Evolutionary conservation across 2,888 invertebrate species (phyloP).

Genomic region (Sarcophaga variegata): DNA sequence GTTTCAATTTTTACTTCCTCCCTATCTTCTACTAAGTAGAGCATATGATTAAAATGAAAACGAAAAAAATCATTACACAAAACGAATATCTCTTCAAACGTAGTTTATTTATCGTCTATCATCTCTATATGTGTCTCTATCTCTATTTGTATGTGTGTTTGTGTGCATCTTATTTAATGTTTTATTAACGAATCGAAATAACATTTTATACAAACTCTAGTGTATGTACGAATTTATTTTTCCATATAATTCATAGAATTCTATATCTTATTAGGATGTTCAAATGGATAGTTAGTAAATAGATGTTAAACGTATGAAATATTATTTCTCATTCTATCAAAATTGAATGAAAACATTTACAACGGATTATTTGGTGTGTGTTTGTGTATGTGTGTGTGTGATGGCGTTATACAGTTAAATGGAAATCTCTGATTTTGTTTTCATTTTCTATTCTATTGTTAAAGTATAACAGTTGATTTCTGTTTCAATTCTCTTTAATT

Average conservation of each 20-base stretch:
- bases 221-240: conserved; percentile 46
- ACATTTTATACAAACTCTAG: conserved; percentile 31
- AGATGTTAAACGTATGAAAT: too few species aligned
- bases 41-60: conserved; percentile 18
- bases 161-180: conserved; percentile 29
- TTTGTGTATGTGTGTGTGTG: too few species aligned
- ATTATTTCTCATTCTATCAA: too few species aligned
- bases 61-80: conserved; percentile 16
- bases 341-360: too few species aligned
- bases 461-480: too few species aligned
- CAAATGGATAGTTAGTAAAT: background rate
- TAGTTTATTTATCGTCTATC: conserved; percentile 51
- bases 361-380: too few species aligned
- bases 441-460: too few species aligned
- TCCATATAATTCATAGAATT: background rate
- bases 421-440: too few species aligned
- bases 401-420: too few species aligned
- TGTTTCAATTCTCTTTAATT: too few species aligned
- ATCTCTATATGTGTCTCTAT: conserved; percentile 18
- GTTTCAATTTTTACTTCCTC: conserved; percentile 31
- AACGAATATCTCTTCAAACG: conserved; percentile 51
- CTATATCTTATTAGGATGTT: background rate
- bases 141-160: conserved; percentile 17
- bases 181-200: conserved; percentile 47
- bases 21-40: conserved; percentile 50